These are phyloP conservation scores for Erpornis zantholeuca DNA, from an alignment of 2,113 vertebrate genomes.

Conservation along the genomic window DNA sequence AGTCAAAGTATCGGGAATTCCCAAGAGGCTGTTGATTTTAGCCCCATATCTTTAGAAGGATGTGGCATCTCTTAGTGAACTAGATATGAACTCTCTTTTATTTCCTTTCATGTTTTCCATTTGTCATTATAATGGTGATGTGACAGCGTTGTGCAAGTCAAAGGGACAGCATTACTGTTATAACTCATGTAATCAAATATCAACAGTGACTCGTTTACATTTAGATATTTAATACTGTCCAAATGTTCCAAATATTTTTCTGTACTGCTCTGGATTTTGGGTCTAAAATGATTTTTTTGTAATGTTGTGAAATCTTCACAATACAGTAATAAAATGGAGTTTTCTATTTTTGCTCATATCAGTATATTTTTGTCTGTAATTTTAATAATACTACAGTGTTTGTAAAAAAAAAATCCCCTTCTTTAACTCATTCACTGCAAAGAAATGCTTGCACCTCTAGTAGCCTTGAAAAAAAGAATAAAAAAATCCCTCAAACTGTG, in stretches of 20 bases:
- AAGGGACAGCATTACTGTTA: slow-evolving; percentile 8
- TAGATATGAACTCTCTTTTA: slow-evolving; percentile 23
- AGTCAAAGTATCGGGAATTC: background rate
- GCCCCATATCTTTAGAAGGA: background rate
- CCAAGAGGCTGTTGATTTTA: background rate
- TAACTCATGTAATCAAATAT: slow-evolving; percentile 47
- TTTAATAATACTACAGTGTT: background rate
- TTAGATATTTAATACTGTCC: slow-evolving; percentile 18
- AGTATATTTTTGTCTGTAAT: background rate
- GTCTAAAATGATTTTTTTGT: background rate
- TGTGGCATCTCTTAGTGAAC: slow-evolving; percentile 15
- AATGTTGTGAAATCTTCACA: background rate
- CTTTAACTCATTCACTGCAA: background rate
- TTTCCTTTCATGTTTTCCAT: slow-evolving; percentile 3
- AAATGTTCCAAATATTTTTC: background rate
- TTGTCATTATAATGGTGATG: slow-evolving; percentile 39
- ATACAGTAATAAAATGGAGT: fast-evolving
- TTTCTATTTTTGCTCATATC: background rate
- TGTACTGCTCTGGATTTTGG: background rate
- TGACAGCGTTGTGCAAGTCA: slow-evolving; percentile 17
- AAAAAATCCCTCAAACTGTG: background rate
- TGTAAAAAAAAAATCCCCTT: background rate
- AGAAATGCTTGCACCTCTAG: background rate
- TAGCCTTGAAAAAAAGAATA: background rate
- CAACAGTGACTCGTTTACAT: slow-evolving; percentile 28